Percentiles rank a stretch among this genome's conserved stretches.
phyloP scores from a whole-genome alignment of 2,113 vertebrate genomes.

The Hipposideros armiger region DNA sequence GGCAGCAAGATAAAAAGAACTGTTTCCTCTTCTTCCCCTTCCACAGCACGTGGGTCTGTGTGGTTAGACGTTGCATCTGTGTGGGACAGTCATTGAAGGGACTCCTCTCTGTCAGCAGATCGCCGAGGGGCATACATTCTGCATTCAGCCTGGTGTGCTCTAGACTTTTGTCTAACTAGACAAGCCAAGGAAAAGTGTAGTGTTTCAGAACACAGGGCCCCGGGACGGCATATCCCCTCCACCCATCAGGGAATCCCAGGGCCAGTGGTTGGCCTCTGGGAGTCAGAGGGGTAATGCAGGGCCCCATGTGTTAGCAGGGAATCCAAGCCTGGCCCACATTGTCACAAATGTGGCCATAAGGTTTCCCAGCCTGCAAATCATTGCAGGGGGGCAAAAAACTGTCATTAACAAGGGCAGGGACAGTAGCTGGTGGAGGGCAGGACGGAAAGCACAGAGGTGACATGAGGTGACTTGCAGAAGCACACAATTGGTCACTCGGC shows the following conservation, averaged over 20 bases:
- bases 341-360: too few species aligned
- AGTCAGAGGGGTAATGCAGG: too few species aligned
- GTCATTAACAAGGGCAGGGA: fast-evolving
- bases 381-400: neutral
- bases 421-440: fast-evolving
- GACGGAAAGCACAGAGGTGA: fast-evolving
- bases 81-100: too few species aligned
- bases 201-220: neutral
- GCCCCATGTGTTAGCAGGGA: too few species aligned
- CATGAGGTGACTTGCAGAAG: fast-evolving
- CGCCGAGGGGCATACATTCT: neutral
- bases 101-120: neutral
- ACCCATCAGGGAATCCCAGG: too few species aligned
- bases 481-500: fast-evolving
- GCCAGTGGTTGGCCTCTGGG: too few species aligned
- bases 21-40: neutral
- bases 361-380: neutral
- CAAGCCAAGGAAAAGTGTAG: neutral
- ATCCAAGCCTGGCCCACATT: too few species aligned
- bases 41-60: too few species aligned
- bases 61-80: fast-evolving
- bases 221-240: too few species aligned
- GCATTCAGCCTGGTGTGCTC: fast-evolving
- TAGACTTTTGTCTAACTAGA: too few species aligned
- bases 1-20: neutral